A percentile compares a stretch with the other conserved stretches of the same genome.
Conservation (phyloP, 2,797 vertebrate species). For the Eulemur coronatus region DNA sequence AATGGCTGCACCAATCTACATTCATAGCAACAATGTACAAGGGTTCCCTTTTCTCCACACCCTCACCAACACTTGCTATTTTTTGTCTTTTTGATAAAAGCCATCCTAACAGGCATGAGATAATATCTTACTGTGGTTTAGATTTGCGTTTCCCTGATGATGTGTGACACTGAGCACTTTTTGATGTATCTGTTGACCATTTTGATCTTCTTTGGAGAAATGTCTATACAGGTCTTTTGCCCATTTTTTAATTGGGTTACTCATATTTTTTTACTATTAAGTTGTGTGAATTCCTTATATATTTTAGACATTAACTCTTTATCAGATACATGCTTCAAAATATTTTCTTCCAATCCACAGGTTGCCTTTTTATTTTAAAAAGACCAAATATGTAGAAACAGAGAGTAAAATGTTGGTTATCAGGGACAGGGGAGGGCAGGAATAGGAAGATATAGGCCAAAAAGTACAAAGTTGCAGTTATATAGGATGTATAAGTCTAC, state of each 20-base stretch:
- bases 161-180: neutral
- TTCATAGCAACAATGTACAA: neutral
- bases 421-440: too few relatives aligned
- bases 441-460: neutral
- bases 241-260: neutral
- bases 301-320: neutral
- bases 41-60: neutral
- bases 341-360: neutral
- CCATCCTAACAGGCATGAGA: neutral
- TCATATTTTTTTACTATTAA: neutral
- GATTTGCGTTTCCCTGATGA: neutral
- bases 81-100: neutral
- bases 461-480: neutral
- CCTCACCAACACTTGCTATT: neutral
- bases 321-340: neutral
- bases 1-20: neutral
- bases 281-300: neutral
- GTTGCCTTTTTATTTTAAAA: neutral
- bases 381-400: neutral
- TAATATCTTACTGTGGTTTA: neutral
- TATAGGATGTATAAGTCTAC: neutral
- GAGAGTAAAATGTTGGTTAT: neutral
- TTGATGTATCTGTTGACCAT: neutral
- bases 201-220: neutral
- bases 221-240: neutral